phyloP scores from a whole-genome alignment of 2,797 vertebrate genomes.

The Trichosurus vulpecula region DNA sequence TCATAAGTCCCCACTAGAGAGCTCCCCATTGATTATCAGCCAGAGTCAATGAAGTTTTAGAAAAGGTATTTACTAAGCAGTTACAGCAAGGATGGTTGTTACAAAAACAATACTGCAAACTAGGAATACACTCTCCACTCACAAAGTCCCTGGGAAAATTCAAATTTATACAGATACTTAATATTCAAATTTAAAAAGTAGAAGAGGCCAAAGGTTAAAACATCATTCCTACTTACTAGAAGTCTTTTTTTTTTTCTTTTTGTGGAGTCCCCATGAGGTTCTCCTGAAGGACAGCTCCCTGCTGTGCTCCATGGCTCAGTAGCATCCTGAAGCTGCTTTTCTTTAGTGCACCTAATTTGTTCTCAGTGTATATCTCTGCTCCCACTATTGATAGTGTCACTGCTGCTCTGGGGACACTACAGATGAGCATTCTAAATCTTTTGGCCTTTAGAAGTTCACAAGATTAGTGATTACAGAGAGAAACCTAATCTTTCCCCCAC shows the following conservation, averaged over 20 bases:
- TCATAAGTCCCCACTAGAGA: not conserved
- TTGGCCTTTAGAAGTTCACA: not conserved
- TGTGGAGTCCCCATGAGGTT: not conserved
- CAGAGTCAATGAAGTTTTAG: not conserved
- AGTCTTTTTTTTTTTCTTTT: fast-evolving
- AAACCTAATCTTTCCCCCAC: not conserved
- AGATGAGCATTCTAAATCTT: not conserved
- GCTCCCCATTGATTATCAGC: not conserved
- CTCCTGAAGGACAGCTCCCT: not conserved
- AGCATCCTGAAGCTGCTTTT: not conserved
- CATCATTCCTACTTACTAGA: not conserved
- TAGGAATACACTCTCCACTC: not conserved
- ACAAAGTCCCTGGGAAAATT: not conserved
- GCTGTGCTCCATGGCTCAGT: not conserved
- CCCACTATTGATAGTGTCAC: not conserved
- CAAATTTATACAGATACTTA: not conserved
- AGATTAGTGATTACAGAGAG: not conserved
- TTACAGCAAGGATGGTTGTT: not conserved
- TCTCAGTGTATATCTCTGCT: not conserved
- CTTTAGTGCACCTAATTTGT: not conserved
- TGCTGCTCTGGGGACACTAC: not conserved
- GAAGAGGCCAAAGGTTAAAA: not conserved
- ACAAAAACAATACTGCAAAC: not conserved
- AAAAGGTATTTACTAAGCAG: not conserved
- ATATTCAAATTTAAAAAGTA: not conserved